phyloP scores from a whole-genome alignment of 1,140 invertebrate genomes.

The Papilio glaucus region DNA sequence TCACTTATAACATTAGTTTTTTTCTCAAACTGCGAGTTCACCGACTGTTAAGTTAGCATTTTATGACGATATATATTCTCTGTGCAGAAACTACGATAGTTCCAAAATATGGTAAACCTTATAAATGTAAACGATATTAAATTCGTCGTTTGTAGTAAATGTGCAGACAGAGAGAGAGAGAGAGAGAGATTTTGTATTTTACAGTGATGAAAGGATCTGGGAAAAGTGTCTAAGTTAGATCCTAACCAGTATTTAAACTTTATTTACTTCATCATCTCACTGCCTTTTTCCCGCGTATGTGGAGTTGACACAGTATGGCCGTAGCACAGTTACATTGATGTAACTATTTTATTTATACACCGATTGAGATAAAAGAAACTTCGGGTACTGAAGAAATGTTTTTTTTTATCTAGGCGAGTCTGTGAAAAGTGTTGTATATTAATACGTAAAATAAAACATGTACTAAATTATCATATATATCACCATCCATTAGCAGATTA shows the following conservation, averaged over 20 bases:
- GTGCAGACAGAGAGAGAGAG: constrained; percentile 1
- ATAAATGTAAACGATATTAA: constrained; percentile 3
- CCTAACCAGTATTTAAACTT: no score
- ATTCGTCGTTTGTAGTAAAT: background rate
- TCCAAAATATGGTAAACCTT: background rate
- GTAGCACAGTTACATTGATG: no score
- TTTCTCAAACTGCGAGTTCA: background rate
- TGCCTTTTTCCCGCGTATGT: no score
- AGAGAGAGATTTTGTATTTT: no score
- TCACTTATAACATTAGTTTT: background rate
- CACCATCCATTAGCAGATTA: constrained; percentile 28
- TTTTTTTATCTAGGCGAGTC: background rate
- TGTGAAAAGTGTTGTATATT: background rate
- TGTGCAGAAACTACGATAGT: background rate
- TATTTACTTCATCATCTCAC: no score
- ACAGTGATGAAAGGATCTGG: background rate
- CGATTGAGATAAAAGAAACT: no score
- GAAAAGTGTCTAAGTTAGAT: background rate
- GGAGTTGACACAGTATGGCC: no score
- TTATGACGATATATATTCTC: background rate
- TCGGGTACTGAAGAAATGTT: no score
- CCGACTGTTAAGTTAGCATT: background rate
- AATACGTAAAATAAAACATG: background rate
- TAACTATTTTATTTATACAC: no score
- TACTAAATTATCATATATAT: background rate